phyloP scores from a whole-genome alignment of 2,888 invertebrate genomes.

The Papilio protenor region DNA sequence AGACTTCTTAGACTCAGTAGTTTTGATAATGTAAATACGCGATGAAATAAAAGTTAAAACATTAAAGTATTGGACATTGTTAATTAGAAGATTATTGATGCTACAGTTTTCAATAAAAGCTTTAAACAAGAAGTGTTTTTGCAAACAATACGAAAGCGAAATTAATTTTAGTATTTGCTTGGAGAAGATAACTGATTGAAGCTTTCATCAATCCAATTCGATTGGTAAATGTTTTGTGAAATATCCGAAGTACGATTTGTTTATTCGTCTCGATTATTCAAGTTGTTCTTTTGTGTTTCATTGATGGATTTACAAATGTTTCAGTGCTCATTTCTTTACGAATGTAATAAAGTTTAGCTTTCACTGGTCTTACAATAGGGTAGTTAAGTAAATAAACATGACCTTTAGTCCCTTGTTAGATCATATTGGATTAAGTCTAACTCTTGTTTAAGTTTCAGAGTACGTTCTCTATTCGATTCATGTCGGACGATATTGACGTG shows the following conservation, averaged over 20 bases:
- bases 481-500: not conserved
- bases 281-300: not conserved
- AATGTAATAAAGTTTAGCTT: not conserved
- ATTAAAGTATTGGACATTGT: not conserved
- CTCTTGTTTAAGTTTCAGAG: not conserved
- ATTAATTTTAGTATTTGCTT: not conserved
- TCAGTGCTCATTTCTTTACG: not conserved
- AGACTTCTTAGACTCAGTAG: not conserved
- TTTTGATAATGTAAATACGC: too few species aligned
- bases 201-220: not conserved
- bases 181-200: conserved; percentile 2
- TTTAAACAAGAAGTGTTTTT: not conserved
- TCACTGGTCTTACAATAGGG: not conserved
- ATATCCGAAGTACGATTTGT: not conserved
- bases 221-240: not conserved
- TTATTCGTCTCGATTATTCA: not conserved
- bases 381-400: not conserved
- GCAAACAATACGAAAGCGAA: not conserved
- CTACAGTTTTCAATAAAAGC: not conserved
- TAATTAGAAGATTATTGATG: not conserved
- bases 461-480: not conserved
- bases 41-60: not conserved
- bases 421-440: not conserved
- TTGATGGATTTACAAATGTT: not conserved
- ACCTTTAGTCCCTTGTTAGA: not conserved